phyloP scores from a whole-genome alignment of 2,113 vertebrate species.

The Motacilla tschutschensis region DNA sequence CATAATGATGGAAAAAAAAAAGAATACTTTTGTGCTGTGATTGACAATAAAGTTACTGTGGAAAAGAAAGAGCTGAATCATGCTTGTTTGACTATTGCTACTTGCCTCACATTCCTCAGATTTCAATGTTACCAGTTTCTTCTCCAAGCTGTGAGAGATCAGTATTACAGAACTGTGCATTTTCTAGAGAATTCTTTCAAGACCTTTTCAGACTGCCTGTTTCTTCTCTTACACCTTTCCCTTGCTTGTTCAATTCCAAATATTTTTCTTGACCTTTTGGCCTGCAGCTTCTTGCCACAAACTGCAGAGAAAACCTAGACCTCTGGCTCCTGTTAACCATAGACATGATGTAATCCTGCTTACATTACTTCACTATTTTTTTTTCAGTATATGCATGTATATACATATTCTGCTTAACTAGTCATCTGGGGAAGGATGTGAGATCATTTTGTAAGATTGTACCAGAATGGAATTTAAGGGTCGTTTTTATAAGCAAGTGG shows the following conservation, averaged over 20 bases:
- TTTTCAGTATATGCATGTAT: neutral
- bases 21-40: neutral
- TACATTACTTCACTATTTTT: slow-evolving; percentile 9
- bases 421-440: slow-evolving; percentile 39
- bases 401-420: slow-evolving; percentile 31
- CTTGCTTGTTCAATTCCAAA: neutral
- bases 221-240: neutral
- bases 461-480: neutral
- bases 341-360: slow-evolving; percentile 52
- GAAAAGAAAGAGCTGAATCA: neutral
- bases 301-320: slow-evolving; percentile 8
- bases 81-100: neutral
- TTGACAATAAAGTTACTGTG: neutral
- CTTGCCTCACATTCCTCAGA: neutral
- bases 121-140: neutral
- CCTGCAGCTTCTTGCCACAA: slow-evolving; percentile 19
- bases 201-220: neutral
- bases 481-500: slow-evolving; percentile 23
- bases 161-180: neutral
- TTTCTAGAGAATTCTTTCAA: neutral
- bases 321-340: slow-evolving; percentile 44
- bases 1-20: neutral
- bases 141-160: neutral
- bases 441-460: neutral
- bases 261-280: slow-evolving; percentile 30